Base-by-base conservation (phyloP, 2,888 invertebrate genomes). In the Synergus umbraculus region DNA sequence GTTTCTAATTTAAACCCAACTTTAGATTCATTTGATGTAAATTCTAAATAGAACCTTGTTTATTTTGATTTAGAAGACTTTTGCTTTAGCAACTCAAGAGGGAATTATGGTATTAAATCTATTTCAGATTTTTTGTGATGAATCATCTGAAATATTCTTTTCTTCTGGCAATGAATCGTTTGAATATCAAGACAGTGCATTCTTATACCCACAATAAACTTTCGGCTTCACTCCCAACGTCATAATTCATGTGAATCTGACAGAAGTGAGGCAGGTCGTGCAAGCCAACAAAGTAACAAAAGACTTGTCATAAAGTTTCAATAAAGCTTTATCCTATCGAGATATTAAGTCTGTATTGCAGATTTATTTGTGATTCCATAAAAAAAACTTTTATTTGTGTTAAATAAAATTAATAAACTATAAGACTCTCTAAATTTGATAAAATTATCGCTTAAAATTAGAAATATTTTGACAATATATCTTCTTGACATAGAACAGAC, bases 211-310 rank as follows among this genome's bases (percentile, higher is more conserved):
- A 69, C 49, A 69, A 69, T 69, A 54, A 69, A 69, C 46, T 69
- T 69, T 69, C 69, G 15, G 49, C 69, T 49, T 69, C 49, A 29
- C 29, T 69, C 37, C 49, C 69, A 65, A 78, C 41, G 77, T 82
- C 86, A 85, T 86, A 86, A 86, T 83, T 86, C 87, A 85, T 84
- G 83, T 80, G 83, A 80, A 79, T 78, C 80, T 85, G 85, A 85
- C 86, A 85, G 85, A 87, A 85, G 85, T 87, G 87, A 88, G 87
- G 86, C 85, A 87, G 87, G 87, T 88, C 87, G 82, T 83, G 84
- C 84, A 83, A 82, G 82, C 84, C 82, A 83, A 69, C 29, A 86
- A 85, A 87, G 84, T 81, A 65, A 79, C 81, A 83, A 81, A 80
- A 83, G 81, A 49, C 46, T 82, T 63, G 18, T 41, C 44, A 13